Conservation (phyloP, 2,888 invertebrate species). For the Aphrophora alni region DNA sequence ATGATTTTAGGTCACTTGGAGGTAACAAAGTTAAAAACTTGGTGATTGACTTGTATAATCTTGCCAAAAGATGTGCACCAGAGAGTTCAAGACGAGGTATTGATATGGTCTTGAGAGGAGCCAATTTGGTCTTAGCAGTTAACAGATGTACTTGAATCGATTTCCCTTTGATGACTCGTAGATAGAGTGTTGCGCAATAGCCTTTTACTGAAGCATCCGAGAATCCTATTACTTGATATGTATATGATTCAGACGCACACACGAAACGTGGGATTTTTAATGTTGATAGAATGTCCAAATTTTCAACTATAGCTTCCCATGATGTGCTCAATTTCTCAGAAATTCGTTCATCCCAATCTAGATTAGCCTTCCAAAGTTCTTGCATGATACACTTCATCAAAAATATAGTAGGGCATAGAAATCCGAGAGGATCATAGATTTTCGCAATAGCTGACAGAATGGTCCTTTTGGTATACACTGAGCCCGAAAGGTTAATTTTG, state of each 20-base stretch:
- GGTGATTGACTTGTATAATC: too few relatives aligned
- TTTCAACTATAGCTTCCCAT: conserved; percentile 16
- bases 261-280: conserved; percentile 15
- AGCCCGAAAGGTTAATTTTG: not conserved
- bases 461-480: conserved; percentile 3
- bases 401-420: conserved; percentile 21
- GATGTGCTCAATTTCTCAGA: not conserved
- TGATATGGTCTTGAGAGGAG: too few relatives aligned
- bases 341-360: conserved; percentile 29
- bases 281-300: not conserved
- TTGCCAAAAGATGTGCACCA: too few relatives aligned
- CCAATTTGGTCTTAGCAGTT: too few relatives aligned
- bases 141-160: too few relatives aligned
- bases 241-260: not conserved
- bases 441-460: conserved; percentile 19
- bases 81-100: too few relatives aligned
- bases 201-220: conserved; percentile 33
- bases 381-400: conserved; percentile 34
- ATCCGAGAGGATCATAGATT: conserved; percentile 25
- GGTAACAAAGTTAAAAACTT: too few relatives aligned
- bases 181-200: conserved; percentile 12
- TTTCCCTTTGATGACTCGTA: not conserved
- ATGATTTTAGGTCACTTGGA: too few relatives aligned
- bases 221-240: conserved; percentile 7
- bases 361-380: conserved; percentile 14